Percentiles rank a stretch among this genome's conserved stretches.
Evolutionary conservation across 2,113 vertebrate species (phyloP).

Genomic region (Prinia subflava): DNA sequence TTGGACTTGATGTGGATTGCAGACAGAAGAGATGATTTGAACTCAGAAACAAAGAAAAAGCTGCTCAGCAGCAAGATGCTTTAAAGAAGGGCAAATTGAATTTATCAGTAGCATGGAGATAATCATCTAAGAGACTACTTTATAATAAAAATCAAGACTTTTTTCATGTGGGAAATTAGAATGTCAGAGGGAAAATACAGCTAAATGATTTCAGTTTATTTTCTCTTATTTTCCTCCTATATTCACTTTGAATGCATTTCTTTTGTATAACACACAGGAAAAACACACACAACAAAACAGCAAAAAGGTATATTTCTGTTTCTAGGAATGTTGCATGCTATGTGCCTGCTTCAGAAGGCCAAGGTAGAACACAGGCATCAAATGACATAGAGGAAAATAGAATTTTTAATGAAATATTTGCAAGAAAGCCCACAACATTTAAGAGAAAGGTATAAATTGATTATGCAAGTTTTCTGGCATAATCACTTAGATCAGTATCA

Average conservation of each 20-base stretch:
- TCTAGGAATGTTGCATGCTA: background rate
- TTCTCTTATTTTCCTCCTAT: background rate
- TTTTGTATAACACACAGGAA: background rate
- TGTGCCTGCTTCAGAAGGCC: background rate
- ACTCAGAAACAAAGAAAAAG: slow-evolving; percentile 31
- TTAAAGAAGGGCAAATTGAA: slow-evolving; percentile 37
- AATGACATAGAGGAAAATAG: background rate
- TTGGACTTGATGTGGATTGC: background rate
- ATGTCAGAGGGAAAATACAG: background rate
- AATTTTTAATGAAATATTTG: background rate
- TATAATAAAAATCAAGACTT: background rate
- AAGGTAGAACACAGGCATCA: background rate
- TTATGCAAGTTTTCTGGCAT: background rate
- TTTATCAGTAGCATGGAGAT: slow-evolving; percentile 10
- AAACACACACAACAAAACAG: background rate
- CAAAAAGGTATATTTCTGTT: background rate
- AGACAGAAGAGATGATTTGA: background rate
- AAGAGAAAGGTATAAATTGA: background rate
- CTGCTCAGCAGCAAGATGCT: background rate
- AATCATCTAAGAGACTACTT: slow-evolving; percentile 14
- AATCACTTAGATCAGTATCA: background rate
- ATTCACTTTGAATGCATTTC: background rate
- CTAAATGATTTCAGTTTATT: background rate
- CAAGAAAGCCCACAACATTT: background rate
- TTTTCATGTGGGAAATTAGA: background rate